phyloP scores from a whole-genome alignment of 1,140 invertebrate species.

The Papilio polyxenes region DNA sequence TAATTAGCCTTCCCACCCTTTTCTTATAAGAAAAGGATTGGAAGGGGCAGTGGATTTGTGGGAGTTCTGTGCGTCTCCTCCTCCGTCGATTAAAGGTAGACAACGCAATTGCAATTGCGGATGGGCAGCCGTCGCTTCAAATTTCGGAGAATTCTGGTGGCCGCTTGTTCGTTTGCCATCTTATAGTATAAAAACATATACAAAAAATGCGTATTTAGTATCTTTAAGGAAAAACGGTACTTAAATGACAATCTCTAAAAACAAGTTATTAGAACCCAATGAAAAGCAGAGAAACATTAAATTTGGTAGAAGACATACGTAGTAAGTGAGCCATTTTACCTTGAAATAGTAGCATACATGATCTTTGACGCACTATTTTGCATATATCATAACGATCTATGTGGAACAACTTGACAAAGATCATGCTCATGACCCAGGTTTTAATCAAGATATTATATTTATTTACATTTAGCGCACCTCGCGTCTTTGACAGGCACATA shows the following conservation, averaged over 20 bases:
- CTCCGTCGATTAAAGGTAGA: no score
- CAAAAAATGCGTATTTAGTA: not conserved
- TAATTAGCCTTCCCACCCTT: no score
- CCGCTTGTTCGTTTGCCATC: not conserved
- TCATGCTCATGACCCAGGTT: slow-evolving; percentile 1
- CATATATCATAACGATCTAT: not conserved
- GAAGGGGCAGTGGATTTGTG: no score
- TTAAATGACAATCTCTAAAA: not conserved
- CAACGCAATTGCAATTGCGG: no score
- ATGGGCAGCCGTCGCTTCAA: no score
- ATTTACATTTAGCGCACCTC: slow-evolving; percentile 17
- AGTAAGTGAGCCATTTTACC: not conserved
- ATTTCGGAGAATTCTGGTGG: no score
- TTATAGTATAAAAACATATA: no score
- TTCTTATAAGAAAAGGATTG: no score
- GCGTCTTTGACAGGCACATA: not conserved
- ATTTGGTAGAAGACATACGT: no score
- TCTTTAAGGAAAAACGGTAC: not conserved
- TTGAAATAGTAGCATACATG: not conserved
- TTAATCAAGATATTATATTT: slow-evolving; percentile 5
- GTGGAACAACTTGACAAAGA: slow-evolving; percentile 5
- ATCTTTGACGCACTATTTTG: not conserved
- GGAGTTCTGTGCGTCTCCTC: no score
- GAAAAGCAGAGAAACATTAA: not conserved
- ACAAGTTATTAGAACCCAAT: not conserved